Percentiles rank a stretch among this genome's conserved stretches.
Evolutionary conservation across 2,888 invertebrate genomes (phyloP).

Genomic region (Agrilus cyanescens): DNA sequence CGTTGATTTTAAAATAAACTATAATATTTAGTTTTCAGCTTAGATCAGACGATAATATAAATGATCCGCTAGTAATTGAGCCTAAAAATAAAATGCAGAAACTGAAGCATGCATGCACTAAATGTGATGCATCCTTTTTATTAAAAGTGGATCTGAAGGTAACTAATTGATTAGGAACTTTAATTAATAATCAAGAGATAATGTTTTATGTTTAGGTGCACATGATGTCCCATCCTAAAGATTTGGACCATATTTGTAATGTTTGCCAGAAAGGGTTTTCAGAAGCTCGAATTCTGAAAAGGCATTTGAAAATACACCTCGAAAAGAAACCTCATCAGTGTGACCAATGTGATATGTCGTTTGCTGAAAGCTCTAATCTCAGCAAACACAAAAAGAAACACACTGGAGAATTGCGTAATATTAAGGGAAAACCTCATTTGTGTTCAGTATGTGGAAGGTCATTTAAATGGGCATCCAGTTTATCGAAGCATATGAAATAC

Average conservation of each 20-base stretch:
- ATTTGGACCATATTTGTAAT: conserved; percentile 29
- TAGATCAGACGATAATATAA: background rate
- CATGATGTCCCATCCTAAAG: conserved; percentile 35
- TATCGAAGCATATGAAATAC: conserved; percentile 41
- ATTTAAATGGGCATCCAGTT: conserved; percentile 40
- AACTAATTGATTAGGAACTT: conserved; percentile 4
- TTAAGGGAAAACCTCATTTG: conserved; percentile 35
- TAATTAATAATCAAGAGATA: background rate
- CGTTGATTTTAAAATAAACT: no score
- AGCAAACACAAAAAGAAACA: conserved; percentile 40
- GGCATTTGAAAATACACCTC: conserved; percentile 38
- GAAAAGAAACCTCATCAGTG: conserved; percentile 38
- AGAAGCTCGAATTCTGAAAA: conserved; percentile 33
- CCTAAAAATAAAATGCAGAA: conserved; percentile 14
- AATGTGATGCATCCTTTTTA: conserved; percentile 31
- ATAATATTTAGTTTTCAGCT: no score
- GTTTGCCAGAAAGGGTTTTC: conserved; percentile 35
- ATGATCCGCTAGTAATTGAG: conserved; percentile 1
- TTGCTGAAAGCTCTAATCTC: conserved; percentile 39
- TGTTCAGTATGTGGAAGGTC: conserved; percentile 38
- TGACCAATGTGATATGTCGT: conserved; percentile 38
- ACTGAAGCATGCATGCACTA: conserved; percentile 31
- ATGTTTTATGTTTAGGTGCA: conserved; percentile 25
- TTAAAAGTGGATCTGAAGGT: conserved; percentile 35
- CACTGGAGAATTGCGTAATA: conserved; percentile 37